These are phyloP conservation scores for Rhamnusium bicolor DNA, from an alignment of 2,888 invertebrate species.

Conservation along the genomic window DNA sequence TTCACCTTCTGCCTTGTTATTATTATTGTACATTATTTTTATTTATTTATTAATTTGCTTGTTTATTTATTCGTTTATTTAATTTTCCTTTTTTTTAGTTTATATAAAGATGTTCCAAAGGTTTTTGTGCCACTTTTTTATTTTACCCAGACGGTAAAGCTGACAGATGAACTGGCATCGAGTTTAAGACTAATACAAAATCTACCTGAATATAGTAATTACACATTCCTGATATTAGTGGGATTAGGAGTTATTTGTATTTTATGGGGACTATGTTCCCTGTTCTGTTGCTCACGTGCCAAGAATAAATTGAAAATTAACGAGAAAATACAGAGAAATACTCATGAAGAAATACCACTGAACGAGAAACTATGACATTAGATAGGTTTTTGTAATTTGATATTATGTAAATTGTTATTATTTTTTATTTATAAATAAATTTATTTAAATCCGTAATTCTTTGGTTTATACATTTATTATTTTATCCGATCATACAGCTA, in stretches of 20 bases:
- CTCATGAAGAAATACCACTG: constrained; percentile 36
- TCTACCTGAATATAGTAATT: constrained; percentile 69
- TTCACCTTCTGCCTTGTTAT: too few species aligned
- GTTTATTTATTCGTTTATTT: too few species aligned
- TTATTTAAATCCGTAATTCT: constrained; percentile 4
- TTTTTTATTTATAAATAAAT: constrained; percentile 38
- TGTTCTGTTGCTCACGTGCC: constrained; percentile 54
- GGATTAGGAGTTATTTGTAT: constrained; percentile 56
- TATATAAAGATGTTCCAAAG: constrained; percentile 78
- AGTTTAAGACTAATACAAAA: constrained; percentile 73
- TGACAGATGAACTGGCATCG: constrained; percentile 74
- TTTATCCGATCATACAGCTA: too few species aligned
- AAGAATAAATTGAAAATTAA: constrained; percentile 38
- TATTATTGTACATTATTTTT: background rate
- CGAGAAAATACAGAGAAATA: constrained; percentile 24
- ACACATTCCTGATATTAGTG: constrained; percentile 54
- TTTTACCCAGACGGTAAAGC: constrained; percentile 80
- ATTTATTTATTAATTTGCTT: too few species aligned
- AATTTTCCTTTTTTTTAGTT: constrained; percentile 73
- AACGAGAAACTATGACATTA: constrained; percentile 29
- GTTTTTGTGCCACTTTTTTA: constrained; percentile 84
- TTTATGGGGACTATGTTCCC: constrained; percentile 55
- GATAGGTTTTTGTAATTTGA: constrained; percentile 30
- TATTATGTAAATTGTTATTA: constrained; percentile 18
- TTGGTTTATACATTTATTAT: too few species aligned